phyloP scores from a whole-genome alignment of 1,140 invertebrate genomes.

The Gryllus bimaculatus region DNA sequence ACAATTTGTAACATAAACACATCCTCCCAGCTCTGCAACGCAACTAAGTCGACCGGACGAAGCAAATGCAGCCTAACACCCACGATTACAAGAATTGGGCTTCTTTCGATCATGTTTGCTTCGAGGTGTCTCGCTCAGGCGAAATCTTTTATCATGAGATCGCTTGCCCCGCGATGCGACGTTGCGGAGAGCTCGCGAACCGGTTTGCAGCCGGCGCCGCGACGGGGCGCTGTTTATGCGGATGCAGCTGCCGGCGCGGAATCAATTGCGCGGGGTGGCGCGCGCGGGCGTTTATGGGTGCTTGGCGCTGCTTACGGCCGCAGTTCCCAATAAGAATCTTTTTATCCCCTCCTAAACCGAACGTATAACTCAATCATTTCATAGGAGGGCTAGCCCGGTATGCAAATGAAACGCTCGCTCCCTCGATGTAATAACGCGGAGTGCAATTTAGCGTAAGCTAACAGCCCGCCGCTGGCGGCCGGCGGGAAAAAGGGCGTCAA shows the following conservation, averaged over 20 bases:
- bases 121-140: too few species aligned
- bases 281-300: not conserved
- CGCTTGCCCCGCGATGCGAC: too few species aligned
- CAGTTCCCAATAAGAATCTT: not conserved
- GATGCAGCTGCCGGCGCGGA: not conserved
- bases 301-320: not conserved
- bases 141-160: too few species aligned
- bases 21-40: too few species aligned
- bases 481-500: not conserved
- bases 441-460: not conserved
- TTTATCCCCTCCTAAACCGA: not conserved
- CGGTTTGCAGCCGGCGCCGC: too few species aligned
- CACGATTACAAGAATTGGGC: too few species aligned
- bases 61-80: too few species aligned
- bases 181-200: too few species aligned
- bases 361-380: conserved; percentile 1
- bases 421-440: not conserved
- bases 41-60: too few species aligned
- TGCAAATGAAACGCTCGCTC: not conserved
- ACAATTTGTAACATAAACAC: too few species aligned
- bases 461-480: not conserved
- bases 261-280: not conserved
- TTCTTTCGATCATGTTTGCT: too few species aligned
- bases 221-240: not conserved
- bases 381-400: not conserved